phyloP scores from a whole-genome alignment of 2,113 vertebrate genomes.

The Cariama cristata region DNA sequence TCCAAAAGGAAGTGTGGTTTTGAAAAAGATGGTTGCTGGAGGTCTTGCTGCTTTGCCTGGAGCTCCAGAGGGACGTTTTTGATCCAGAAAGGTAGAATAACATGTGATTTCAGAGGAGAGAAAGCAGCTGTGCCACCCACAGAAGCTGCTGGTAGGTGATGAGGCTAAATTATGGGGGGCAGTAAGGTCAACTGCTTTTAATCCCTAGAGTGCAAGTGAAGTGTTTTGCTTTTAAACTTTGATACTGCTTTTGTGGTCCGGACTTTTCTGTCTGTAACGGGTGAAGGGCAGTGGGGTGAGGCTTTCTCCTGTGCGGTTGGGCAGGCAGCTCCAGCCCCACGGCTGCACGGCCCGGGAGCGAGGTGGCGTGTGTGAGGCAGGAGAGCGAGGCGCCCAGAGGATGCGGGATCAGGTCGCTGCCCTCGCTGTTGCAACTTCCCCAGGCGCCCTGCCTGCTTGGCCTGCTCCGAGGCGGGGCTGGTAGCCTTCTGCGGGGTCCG shows the following conservation, averaged over 20 bases:
- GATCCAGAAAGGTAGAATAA: accelerated
- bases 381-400: accelerated
- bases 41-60: too few relatives aligned
- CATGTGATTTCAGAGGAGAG: accelerated
- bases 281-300: accelerated
- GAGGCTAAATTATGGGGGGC: accelerated
- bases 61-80: background rate
- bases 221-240: background rate
- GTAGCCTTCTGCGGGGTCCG: too few relatives aligned
- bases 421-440: too few relatives aligned
- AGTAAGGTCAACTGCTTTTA: background rate
- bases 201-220: too few relatives aligned
- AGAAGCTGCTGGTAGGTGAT: background rate
- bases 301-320: accelerated
- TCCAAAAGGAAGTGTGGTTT: accelerated
- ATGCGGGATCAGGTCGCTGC: background rate
- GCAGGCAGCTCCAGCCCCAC: too few relatives aligned
- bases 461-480: too few relatives aligned
- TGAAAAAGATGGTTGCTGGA: accelerated
- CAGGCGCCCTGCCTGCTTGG: background rate
- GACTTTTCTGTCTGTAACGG: accelerated
- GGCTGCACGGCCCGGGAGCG: accelerated
- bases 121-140: accelerated
- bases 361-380: background rate
- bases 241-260: accelerated